phyloP scores from a whole-genome alignment of 2,113 vertebrate species.

The Tupaia chinensis region DNA sequence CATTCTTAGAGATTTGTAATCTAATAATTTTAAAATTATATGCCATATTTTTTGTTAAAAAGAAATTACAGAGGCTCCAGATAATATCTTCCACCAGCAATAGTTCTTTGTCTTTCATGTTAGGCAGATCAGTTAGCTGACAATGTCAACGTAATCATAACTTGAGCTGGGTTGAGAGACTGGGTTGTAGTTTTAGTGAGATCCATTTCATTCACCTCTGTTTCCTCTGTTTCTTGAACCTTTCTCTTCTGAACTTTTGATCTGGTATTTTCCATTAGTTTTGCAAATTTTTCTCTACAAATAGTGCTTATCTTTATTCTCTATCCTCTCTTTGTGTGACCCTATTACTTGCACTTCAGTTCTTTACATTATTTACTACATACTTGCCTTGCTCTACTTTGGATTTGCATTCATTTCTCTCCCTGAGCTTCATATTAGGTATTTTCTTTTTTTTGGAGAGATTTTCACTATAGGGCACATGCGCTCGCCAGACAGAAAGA shows the following conservation, averaged over 20 bases:
- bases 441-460: no score
- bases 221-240: conserved; percentile 33
- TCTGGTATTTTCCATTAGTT: neutral
- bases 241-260: conserved; percentile 7
- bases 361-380: neutral
- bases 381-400: neutral
- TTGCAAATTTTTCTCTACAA: neutral
- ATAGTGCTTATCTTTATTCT: neutral
- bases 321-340: neutral
- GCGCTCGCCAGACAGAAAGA: no score
- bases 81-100: neutral
- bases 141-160: neutral
- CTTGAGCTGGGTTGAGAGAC: neutral
- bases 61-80: neutral
- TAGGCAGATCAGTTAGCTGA: neutral
- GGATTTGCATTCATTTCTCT: neutral
- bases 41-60: neutral
- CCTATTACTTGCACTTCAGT: neutral
- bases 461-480: no score
- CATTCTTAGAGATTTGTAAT: neutral
- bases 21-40: neutral
- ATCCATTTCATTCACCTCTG: conserved; percentile 13
- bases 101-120: neutral
- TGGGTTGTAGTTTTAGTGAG: neutral
- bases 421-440: neutral